Base-by-base conservation (phyloP, 2,113 vertebrate species). In the Rhinoderma darwinii region DNA sequence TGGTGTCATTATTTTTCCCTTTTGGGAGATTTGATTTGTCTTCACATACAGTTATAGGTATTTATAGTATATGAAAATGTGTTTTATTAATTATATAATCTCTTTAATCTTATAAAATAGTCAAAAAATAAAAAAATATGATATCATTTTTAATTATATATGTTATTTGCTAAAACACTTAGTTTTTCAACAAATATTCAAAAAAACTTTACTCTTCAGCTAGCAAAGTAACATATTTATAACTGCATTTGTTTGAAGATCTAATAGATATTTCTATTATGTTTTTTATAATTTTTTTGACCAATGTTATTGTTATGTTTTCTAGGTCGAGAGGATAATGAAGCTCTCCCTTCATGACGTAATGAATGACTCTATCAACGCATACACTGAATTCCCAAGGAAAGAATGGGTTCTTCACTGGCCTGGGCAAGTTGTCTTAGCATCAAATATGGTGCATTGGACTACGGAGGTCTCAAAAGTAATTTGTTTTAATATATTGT, bases 401-500 rank as follows among this genome's bases (percentile, higher is more conserved):
- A 66, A 90, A 82, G 41, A 44, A 72, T 10, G 1, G 54, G 18
- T 90, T 86, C 89, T 91, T 78, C 89, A 73, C 10, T 85, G 89
- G 39, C 83, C 88, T 84, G 27, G 75, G 5, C 78, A 86, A 82
- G 1, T 4, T 0, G 0, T 91, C 32, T 76, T 90, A 80, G 59
- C 0, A 0, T 84, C 88, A 77, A 83, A 89, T 41, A 76, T 82
- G 78, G 43, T 83, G 12, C 82, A 86, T 39, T 88, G 86, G 89
- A 72, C 59, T 32, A 18, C 1, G 56, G 61, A 84, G 22, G 30
- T n/a, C 8, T 84, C 73, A 30, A 20, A 82, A 79, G 20, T 88
- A 83, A 89, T 54, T 5, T 32, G 12, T n/a, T 32, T 70, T 20
- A 37, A 70, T 70, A 70, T 72, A 12, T 72, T 68, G 30, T 68